Percentiles rank a stretch among this genome's conserved stretches.
Conservation (phyloP, 1,140 invertebrate genomes). For the Atta cephalotes region DNA sequence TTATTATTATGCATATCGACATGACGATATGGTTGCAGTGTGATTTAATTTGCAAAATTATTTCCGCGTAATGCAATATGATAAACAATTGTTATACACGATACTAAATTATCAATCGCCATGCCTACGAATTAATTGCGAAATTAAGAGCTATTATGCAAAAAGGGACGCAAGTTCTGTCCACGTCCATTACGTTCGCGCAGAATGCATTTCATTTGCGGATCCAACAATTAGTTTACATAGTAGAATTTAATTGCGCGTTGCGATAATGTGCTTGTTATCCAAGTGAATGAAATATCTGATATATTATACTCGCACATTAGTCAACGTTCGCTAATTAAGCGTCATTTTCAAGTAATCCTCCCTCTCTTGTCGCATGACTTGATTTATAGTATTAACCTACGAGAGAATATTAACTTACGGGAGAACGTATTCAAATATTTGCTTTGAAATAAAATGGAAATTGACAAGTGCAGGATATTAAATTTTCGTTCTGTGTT, state of each 20-base stretch:
- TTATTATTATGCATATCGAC: slow-evolving; percentile 19
- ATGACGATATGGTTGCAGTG: not conserved
- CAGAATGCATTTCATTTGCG: slow-evolving; percentile 49
- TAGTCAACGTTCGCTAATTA: slow-evolving; percentile 47
- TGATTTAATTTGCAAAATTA: slow-evolving; percentile 49
- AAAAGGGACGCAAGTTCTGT: slow-evolving; percentile 36
- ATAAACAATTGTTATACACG: slow-evolving; percentile 31
- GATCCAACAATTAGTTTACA: slow-evolving; percentile 49
- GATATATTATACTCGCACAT: slow-evolving; percentile 29
- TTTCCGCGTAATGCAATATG: slow-evolving; percentile 10
- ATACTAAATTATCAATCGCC: slow-evolving; percentile 51
- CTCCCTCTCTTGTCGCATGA: not conserved
- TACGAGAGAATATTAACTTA: not conserved
- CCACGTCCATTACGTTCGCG: slow-evolving; percentile 19
- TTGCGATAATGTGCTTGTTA: slow-evolving; percentile 51
- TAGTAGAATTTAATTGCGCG: slow-evolving; percentile 56
- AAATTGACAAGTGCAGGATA: not conserved
- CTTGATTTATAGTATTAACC: not conserved
- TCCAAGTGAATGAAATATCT: slow-evolving; percentile 50
- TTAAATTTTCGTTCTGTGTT: not conserved
- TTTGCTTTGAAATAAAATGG: slow-evolving; percentile 18
- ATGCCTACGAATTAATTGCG: slow-evolving; percentile 41
- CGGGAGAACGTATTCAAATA: not conserved
- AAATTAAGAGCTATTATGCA: slow-evolving; percentile 61
- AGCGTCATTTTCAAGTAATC: slow-evolving; percentile 30